A percentile compares a stretch with the other conserved stretches of the same genome.
Evolutionary conservation across 2,797 vertebrate genomes (phyloP).

Genomic region (Clarias fuscus): DNA sequence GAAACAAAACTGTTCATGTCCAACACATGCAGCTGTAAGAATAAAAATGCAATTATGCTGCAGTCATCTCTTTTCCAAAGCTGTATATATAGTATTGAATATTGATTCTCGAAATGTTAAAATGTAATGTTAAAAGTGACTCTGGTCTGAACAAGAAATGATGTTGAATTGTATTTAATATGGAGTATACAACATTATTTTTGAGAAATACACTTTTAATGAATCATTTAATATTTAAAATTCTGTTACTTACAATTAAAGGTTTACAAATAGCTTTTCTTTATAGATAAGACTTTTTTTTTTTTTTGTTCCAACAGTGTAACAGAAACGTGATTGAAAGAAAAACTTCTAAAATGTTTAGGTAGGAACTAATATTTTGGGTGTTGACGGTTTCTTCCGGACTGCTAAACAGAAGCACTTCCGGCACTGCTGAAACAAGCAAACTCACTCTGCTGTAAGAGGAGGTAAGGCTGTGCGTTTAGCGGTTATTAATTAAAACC

Average conservation of each 20-base stretch:
- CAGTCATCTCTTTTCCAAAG: no score
- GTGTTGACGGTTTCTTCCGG: not conserved
- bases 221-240: not conserved
- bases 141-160: not conserved
- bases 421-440: conserved; percentile 73
- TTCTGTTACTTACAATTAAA: not conserved
- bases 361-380: conserved; percentile 39
- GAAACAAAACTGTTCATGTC: no score
- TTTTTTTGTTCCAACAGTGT: no score
- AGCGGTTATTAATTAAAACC: not conserved
- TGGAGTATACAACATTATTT: not conserved
- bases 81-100: no score
- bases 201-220: not conserved
- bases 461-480: conserved; percentile 64
- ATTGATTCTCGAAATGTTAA: no score
- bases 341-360: not conserved
- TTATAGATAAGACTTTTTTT: not conserved
- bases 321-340: not conserved
- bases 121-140: not conserved
- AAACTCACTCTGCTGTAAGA: conserved; percentile 75
- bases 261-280: not conserved
- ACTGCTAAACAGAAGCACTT: conserved; percentile 54
- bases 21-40: no score
- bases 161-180: not conserved
- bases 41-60: no score